These are phyloP conservation scores for Tachina fera DNA, from an alignment of 2,888 invertebrate genomes.

Conservation along the genomic window DNA sequence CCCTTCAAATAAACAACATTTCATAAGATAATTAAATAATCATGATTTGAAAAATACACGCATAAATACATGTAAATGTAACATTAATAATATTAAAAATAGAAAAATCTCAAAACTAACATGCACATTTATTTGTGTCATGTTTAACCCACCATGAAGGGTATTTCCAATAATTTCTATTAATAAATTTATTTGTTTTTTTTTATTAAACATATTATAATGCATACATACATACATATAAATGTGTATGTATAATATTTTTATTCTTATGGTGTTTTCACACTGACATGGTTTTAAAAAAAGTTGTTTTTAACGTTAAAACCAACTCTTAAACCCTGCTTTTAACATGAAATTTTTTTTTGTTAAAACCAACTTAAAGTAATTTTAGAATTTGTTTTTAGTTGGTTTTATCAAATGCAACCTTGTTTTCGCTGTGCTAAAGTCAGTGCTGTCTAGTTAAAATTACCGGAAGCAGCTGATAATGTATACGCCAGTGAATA, in stretches of 20 bases:
- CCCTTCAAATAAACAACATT: background rate
- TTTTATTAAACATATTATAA: background rate
- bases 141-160: slow-evolving; percentile 31
- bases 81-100: background rate
- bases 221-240: background rate
- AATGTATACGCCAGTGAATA: no score
- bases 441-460: no score
- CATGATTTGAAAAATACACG: background rate
- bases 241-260: background rate
- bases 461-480: no score
- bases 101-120: background rate
- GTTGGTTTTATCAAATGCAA: no score
- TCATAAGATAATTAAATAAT: background rate
- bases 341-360: no score
- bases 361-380: no score
- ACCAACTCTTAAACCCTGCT: no score
- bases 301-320: no score
- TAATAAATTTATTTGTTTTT: slow-evolving; percentile 9
- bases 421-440: no score
- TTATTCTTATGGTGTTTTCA: no score
- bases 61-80: background rate
- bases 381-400: no score
- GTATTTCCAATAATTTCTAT: background rate
- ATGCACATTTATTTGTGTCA: slow-evolving; percentile 5
- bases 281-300: no score